Conservation (phyloP, 1,140 invertebrate species). For the Platyura marginata region DNA sequence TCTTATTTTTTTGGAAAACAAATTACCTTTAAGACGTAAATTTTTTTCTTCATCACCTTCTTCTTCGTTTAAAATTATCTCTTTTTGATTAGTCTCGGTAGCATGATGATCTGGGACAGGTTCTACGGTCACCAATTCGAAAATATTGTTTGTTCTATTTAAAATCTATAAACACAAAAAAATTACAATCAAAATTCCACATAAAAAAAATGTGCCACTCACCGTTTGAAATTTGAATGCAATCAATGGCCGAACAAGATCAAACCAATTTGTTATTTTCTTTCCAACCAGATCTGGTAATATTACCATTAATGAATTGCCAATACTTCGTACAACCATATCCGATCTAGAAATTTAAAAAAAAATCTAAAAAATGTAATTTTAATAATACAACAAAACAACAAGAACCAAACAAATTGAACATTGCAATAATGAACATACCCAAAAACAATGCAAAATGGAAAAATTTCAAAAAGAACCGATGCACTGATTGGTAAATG, state of each 20-base stretch:
- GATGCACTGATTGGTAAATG: slow-evolving; percentile 71
- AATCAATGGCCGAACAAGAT: slow-evolving; percentile 75
- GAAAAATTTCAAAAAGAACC: slow-evolving; percentile 91
- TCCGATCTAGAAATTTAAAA: slow-evolving; percentile 42
- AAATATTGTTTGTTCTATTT: slow-evolving; percentile 87
- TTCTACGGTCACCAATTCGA: slow-evolving; percentile 79
- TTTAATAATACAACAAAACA: not conserved
- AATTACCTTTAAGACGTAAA: slow-evolving; percentile 60
- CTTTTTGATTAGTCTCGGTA: slow-evolving; percentile 30
- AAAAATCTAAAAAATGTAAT: not conserved
- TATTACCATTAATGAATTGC: slow-evolving; percentile 81
- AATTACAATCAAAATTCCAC: not conserved
- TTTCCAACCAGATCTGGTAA: slow-evolving; percentile 71
- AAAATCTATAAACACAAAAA: slow-evolving; percentile 48
- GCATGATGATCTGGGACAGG: slow-evolving; percentile 48
- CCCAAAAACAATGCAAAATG: slow-evolving; percentile 93
- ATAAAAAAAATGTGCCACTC: slow-evolving; percentile 25
- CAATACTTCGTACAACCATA: slow-evolving; percentile 77
- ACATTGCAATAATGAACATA: no score
- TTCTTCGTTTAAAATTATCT: slow-evolving; percentile 40
- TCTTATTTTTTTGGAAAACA: slow-evolving; percentile 2
- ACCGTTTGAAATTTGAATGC: slow-evolving; percentile 88
- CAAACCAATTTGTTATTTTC: slow-evolving; percentile 80
- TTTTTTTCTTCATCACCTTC: slow-evolving; percentile 44
- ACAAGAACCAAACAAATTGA: not conserved